Conservation (phyloP, 1,140 invertebrate species). For the Drosophila ercepeae region DNA sequence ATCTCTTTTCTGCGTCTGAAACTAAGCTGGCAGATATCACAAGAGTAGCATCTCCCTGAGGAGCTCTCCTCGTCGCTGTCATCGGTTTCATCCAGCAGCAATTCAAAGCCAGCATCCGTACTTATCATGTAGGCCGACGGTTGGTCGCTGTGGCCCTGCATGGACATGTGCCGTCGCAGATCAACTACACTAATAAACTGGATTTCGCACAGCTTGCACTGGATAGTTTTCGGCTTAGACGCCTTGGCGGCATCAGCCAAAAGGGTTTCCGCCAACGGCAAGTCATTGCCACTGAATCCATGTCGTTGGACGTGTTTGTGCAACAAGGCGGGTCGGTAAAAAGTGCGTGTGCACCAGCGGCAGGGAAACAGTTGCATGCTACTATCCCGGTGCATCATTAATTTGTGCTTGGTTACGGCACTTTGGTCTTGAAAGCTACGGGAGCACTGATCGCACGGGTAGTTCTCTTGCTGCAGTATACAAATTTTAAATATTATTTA, state of each 20-base stretch:
- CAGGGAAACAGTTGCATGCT: constrained; percentile 84
- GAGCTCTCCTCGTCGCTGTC: constrained; percentile 60
- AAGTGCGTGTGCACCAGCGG: constrained; percentile 85
- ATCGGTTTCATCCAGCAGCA: constrained; percentile 69
- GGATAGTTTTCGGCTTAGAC: constrained; percentile 55
- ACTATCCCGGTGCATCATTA: constrained; percentile 81
- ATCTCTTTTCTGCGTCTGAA: constrained; percentile 59
- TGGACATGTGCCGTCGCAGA: constrained; percentile 48
- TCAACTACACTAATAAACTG: constrained; percentile 64
- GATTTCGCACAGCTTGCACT: constrained; percentile 68
- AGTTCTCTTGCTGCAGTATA: constrained; percentile 61
- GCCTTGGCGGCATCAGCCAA: constrained; percentile 60
- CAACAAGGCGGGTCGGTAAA: constrained; percentile 84
- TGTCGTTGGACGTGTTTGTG: constrained; percentile 69
- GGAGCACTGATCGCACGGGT: constrained; percentile 84
- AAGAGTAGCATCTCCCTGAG: constrained; percentile 32
- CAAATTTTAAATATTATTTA: background rate
- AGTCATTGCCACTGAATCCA: constrained; percentile 55
- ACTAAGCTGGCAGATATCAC: constrained; percentile 53
- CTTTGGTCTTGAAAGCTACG: constrained; percentile 84
- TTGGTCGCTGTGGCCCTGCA: constrained; percentile 39
- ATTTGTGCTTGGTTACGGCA: constrained; percentile 84
- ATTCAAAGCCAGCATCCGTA: constrained; percentile 64
- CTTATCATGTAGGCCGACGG: constrained; percentile 61
- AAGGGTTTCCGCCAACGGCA: constrained; percentile 67